A percentile compares a stretch with the other conserved stretches of the same genome.
These are phyloP conservation scores for Zaprionus lachaisei DNA, from an alignment of 1,140 invertebrate genomes.

Conservation along the genomic window DNA sequence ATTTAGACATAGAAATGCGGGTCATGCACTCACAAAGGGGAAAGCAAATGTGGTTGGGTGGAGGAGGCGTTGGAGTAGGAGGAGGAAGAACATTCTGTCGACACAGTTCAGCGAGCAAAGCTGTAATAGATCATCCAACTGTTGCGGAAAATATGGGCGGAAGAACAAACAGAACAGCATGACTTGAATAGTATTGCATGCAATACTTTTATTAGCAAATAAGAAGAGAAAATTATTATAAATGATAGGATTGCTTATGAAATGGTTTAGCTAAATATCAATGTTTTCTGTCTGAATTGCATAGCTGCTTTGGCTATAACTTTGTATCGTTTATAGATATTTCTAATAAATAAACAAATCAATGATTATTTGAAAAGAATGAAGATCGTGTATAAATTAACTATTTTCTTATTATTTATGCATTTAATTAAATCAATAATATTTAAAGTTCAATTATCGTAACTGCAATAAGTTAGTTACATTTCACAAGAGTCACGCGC, in stretches of 20 bases:
- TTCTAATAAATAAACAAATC: not conserved
- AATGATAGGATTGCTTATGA: not conserved
- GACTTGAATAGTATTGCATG: not conserved
- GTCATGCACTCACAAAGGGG: constrained; percentile 48
- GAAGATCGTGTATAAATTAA: too few relatives aligned
- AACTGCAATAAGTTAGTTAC: not conserved
- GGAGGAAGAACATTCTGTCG: constrained; percentile 16
- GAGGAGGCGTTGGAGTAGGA: not conserved
- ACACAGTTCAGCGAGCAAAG: constrained; percentile 29
- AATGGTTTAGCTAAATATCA: too few relatives aligned
- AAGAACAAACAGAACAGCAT: not conserved
- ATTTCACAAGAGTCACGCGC: not conserved
- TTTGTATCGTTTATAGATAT: too few relatives aligned
- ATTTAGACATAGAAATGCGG: constrained; percentile 80
- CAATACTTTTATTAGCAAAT: not conserved
- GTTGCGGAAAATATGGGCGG: constrained; percentile 5
- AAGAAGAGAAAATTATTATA: not conserved
- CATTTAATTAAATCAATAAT: not conserved
- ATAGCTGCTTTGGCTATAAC: too few relatives aligned
- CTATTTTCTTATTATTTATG: not conserved
- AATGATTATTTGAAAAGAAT: not conserved
- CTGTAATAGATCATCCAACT: constrained; percentile 9
- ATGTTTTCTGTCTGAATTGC: too few relatives aligned
- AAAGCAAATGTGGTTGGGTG: not conserved
- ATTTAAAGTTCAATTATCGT: not conserved